Conservation (phyloP, 2,113 vertebrate species). For the Hylia prasina region DNA sequence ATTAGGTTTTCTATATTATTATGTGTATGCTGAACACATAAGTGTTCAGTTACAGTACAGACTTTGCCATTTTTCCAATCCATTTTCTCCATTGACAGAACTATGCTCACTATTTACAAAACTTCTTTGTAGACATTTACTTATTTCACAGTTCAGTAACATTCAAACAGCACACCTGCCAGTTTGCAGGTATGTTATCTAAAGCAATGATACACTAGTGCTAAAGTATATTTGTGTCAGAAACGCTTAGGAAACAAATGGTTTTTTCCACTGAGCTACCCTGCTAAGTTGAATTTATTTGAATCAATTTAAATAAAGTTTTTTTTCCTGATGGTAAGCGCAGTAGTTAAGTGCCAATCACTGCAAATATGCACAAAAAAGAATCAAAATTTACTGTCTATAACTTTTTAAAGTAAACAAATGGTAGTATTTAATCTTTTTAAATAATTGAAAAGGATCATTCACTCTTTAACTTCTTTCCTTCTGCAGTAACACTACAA, state of each 20-base stretch:
- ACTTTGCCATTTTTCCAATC: constrained; percentile 52
- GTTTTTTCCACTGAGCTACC: not conserved
- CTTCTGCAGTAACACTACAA: not conserved
- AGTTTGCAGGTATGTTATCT: constrained; percentile 31
- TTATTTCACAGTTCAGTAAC: constrained; percentile 66
- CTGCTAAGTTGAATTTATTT: not conserved
- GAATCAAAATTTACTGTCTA: not conserved
- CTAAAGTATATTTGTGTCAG: constrained; percentile 30
- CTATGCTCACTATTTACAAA: constrained; percentile 46
- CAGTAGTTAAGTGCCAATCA: not conserved
- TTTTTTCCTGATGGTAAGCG: not conserved
- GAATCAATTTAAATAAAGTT: not conserved
- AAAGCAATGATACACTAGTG: constrained; percentile 32
- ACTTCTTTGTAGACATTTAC: constrained; percentile 61
- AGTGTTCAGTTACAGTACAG: constrained; percentile 23
- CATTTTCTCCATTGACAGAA: constrained; percentile 60
- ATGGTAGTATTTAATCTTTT: not conserved
- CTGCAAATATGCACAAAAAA: not conserved
- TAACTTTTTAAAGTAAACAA: not conserved
- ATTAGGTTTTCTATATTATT: constrained; percentile 53
- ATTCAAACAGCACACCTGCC: constrained; percentile 47
- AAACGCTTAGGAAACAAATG: not conserved
- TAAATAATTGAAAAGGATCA: not conserved
- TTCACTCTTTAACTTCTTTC: not conserved
- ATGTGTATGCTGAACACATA: not conserved